These are phyloP conservation scores for Egretta garzetta DNA, from an alignment of 2,113 vertebrate species.

Conservation along the genomic window DNA sequence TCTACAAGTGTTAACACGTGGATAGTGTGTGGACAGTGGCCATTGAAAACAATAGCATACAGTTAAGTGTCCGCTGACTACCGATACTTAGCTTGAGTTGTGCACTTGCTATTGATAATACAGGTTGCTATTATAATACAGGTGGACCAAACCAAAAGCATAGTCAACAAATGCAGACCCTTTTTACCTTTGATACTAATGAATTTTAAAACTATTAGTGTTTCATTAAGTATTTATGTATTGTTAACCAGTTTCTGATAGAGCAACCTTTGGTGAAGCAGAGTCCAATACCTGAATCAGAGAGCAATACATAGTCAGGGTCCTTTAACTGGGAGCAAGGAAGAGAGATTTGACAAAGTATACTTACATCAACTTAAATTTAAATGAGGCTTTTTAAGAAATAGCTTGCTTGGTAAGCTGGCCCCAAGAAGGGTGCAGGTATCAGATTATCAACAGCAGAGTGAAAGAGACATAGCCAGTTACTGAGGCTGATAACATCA, in stretches of 20 bases:
- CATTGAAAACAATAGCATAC: neutral
- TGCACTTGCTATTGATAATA: fast-evolving
- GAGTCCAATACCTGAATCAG: neutral
- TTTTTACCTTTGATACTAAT: neutral
- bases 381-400: neutral
- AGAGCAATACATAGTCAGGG: neutral
- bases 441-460: too few species aligned
- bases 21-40: neutral
- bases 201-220: neutral
- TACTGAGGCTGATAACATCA: neutral
- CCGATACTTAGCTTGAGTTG: neutral
- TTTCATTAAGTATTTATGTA: neutral
- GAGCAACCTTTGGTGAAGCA: neutral
- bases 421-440: neutral
- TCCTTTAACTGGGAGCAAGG: neutral
- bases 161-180: neutral
- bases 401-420: neutral
- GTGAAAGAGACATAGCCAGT: neutral
- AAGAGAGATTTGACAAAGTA: neutral
- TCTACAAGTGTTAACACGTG: neutral
- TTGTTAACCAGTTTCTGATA: neutral
- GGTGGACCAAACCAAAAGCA: neutral
- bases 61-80: neutral
- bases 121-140: neutral
- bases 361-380: neutral